Evolutionary conservation across 92 coral and sea anemone species (phyloP), one percentile per base, ranked within the genome.

Genomic region (Pocillopora grandis): DNA sequence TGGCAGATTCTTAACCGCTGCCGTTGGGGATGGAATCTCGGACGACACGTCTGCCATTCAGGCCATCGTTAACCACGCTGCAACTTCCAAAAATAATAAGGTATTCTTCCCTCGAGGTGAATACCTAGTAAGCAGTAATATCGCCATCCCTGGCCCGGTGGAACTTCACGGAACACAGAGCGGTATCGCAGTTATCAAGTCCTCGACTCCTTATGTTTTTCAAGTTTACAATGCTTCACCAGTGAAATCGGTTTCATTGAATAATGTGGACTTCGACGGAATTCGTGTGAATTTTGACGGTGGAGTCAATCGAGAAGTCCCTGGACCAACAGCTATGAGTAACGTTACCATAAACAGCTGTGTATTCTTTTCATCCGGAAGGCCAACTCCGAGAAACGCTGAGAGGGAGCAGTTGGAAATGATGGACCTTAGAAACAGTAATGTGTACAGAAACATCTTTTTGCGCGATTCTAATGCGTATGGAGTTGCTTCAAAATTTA

Each of bases 51-150:
- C 42, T 42, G 49, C 49, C 49, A 42, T 42, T 42, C 49, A 42
- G 49, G 49, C 49, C 49, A 42, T 89, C 58, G 11, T 89, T 13
- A 71, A 80, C 86, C 77, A 57, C 31, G 71, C 87, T 10, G 18
- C 62, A 65, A 68, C 31, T 7, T 23, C 72, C 66, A 7, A n/a
- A 12, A 85, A 56, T 62, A 79, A 79, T 55, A 76, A 76, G 88
- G 89, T 82, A 27, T 85, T 84, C 89, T 89, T 89, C 58, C 89
- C 92, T 72, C 85, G 49, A 42, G 49, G 49, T 42, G 49, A 42
- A 42, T 42, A 42, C 49, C 49, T 42, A 42, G 6, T 42, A 37
- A 80, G 75, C 71, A 21, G 62, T 5, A 19, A 85, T 57, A 79
- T 89, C n/a, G 64, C n/a, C 33, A 75, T 89, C 58, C 5, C 62